These are phyloP conservation scores for Mythimna loreyi DNA, from an alignment of 2,888 invertebrate genomes.

Conservation along the genomic window DNA sequence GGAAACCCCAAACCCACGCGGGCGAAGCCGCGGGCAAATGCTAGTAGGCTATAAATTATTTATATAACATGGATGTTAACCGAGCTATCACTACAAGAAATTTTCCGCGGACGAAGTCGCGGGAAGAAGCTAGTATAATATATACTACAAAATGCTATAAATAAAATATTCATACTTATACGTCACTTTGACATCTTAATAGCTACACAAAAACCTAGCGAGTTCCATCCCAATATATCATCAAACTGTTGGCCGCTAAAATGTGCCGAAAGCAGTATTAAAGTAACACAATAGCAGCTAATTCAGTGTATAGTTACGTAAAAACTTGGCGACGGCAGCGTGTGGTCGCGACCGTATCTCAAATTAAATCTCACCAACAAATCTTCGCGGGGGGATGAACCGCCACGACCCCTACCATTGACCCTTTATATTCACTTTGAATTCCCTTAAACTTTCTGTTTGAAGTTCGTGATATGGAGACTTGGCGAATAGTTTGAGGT, in stretches of 20 bases:
- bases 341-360: constrained; percentile 87
- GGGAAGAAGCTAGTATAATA: no score
- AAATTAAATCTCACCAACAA: constrained; percentile 90
- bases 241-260: constrained; percentile 45
- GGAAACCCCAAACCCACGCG: no score
- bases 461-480: not conserved
- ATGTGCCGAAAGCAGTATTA: constrained; percentile 64
- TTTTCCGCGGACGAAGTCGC: no score
- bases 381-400: constrained; percentile 85
- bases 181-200: not conserved
- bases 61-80: no score
- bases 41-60: no score
- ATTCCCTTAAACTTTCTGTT: constrained; percentile 11
- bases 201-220: constrained; percentile 2
- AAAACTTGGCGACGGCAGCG: constrained; percentile 85
- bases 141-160: no score
- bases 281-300: constrained; percentile 78
- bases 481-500: constrained; percentile 21
- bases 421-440: constrained; percentile 51
- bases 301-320: constrained; percentile 78
- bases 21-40: no score
- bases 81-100: no score
- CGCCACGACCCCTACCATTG: constrained; percentile 73
- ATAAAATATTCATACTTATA: no score
- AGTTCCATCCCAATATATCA: constrained; percentile 43